These are phyloP conservation scores for Nannoperca australis DNA, from an alignment of 2,797 vertebrate genomes.

Conservation along the genomic window DNA sequence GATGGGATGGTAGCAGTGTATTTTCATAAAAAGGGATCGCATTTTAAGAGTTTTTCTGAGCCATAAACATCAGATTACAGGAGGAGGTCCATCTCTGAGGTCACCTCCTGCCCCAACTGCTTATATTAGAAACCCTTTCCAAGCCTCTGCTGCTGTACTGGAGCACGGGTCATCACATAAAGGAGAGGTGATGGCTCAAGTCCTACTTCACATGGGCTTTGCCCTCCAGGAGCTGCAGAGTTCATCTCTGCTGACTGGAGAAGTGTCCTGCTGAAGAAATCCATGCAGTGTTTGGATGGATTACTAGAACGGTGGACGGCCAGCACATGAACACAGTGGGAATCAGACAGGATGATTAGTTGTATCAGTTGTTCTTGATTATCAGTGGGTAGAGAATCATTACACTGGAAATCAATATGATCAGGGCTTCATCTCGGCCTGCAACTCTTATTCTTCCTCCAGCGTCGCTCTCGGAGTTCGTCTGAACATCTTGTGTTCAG, in stretches of 20 bases:
- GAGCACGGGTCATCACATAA: not conserved
- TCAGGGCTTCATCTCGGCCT: slow-evolving; percentile 31
- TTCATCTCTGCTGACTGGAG: not conserved
- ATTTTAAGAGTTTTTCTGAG: slow-evolving; percentile 14
- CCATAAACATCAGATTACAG: slow-evolving; percentile 39
- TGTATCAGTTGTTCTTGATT: too few relatives aligned
- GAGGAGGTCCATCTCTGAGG: slow-evolving; percentile 31
- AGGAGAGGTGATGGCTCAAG: not conserved
- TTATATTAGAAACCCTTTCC: not conserved
- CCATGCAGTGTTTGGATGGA: not conserved
- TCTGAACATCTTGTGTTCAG: too few relatives aligned
- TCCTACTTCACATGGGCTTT: not conserved
- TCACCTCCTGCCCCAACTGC: not conserved
- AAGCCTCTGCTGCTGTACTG: not conserved
- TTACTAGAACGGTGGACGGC: not conserved
- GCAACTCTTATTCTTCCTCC: not conserved
- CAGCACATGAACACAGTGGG: not conserved
- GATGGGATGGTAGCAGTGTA: not conserved
- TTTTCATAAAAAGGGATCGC: not conserved
- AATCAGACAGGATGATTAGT: not conserved
- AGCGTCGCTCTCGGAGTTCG: not conserved
- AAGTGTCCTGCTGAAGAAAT: not conserved
- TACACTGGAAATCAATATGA: too few relatives aligned
- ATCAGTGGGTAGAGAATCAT: too few relatives aligned
- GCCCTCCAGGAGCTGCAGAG: not conserved